Evolutionary conservation across 2,888 invertebrate species (phyloP).

Genomic region (Drosophila rubida): DNA sequence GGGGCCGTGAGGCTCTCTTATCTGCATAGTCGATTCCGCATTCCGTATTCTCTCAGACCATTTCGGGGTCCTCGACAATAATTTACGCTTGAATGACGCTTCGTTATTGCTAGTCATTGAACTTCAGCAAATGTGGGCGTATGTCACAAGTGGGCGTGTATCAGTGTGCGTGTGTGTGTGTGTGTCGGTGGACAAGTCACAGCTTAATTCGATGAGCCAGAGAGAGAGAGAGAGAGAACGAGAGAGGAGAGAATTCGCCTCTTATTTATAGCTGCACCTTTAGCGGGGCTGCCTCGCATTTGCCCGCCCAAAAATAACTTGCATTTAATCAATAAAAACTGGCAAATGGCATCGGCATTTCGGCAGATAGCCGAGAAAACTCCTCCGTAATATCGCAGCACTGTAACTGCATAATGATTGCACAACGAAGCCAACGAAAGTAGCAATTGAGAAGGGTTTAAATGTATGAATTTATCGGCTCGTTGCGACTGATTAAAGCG

Average conservation of each 20-base stretch:
- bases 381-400: slow-evolving; percentile 9
- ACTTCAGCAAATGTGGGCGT: slow-evolving; percentile 65
- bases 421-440: neutral
- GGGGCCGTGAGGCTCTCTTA: neutral
- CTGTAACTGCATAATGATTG: slow-evolving; percentile 17
- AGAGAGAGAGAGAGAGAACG: neutral
- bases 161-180: slow-evolving; percentile 9
- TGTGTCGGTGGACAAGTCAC: slow-evolving; percentile 34
- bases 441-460: neutral
- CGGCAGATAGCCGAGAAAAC: neutral
- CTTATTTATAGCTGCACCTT: slow-evolving; percentile 55
- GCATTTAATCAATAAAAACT: slow-evolving; percentile 51
- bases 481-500: slow-evolving; percentile 2
- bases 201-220: slow-evolving; percentile 36
- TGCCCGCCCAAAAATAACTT: slow-evolving; percentile 43
- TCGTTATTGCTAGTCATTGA: slow-evolving; percentile 74
- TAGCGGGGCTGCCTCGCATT: slow-evolving; percentile 16
- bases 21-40: neutral
- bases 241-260: slow-evolving; percentile 35
- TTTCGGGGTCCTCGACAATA: slow-evolving; percentile 57
- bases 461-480: neutral
- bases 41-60: slow-evolving; percentile 14
- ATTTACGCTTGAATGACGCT: slow-evolving; percentile 70
- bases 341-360: slow-evolving; percentile 16
- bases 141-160: slow-evolving; percentile 20